Evolutionary conservation across 2,113 vertebrate species (phyloP).

Genomic region (Coptodon rendalli): DNA sequence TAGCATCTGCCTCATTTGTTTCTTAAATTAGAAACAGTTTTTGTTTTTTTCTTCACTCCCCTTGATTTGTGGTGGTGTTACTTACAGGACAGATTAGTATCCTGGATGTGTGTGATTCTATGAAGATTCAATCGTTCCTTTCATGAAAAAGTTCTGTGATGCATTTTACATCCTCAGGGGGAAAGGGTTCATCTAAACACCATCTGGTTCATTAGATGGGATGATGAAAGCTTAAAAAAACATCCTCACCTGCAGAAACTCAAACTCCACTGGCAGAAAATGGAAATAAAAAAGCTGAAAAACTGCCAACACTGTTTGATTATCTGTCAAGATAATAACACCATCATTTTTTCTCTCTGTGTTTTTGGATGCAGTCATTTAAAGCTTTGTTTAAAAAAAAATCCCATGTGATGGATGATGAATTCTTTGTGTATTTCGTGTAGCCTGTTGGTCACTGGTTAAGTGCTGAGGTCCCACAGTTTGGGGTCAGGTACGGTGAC

Average conservation of each 20-base stretch:
- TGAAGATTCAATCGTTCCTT: not conserved
- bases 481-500: not conserved
- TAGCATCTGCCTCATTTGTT: not conserved
- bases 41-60: not conserved
- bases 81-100: not conserved
- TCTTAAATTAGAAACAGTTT: not conserved
- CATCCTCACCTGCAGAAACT: not conserved
- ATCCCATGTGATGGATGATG: not conserved
- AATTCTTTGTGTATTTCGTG: not conserved
- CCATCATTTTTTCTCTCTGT: not conserved
- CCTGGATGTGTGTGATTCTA: not conserved
- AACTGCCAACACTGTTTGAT: not conserved
- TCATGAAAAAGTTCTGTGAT: not conserved
- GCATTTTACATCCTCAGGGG: not conserved
- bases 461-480: not conserved
- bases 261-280: not conserved
- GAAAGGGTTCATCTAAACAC: not conserved
- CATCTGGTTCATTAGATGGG: constrained; percentile 10
- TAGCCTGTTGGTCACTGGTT: not conserved
- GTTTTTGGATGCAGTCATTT: not conserved
- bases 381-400: not conserved
- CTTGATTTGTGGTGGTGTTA: not conserved
- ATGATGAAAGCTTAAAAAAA: not conserved
- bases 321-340: not conserved
- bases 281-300: not conserved